phyloP scores from a whole-genome alignment of 2,113 vertebrate species.

The Diadophis punctatus region DNA sequence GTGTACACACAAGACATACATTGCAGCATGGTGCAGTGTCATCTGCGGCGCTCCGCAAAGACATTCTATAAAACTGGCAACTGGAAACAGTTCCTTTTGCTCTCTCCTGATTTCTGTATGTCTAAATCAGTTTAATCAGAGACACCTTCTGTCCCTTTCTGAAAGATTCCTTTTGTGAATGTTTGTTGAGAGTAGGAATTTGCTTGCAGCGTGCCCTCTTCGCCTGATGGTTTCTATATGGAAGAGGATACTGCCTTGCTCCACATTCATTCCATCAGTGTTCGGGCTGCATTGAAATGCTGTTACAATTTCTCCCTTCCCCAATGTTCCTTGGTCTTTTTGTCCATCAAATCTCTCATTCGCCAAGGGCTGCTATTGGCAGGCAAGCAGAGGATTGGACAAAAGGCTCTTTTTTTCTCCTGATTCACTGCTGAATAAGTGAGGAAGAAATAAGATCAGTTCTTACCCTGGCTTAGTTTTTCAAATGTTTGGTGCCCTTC shows the following conservation, averaged over 20 bases:
- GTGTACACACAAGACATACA: neutral
- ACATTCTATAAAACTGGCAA: neutral
- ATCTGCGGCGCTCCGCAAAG: neutral
- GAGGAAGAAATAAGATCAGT: neutral
- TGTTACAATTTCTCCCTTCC: neutral
- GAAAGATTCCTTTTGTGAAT: neutral
- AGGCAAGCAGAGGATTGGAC: neutral
- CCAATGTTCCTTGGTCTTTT: neutral
- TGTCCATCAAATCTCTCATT: neutral
- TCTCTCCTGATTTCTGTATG: neutral
- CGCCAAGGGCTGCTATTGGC: neutral
- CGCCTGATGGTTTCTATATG: neutral
- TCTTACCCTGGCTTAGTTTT: neutral
- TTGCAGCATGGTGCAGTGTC: neutral
- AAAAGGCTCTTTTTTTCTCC: neutral
- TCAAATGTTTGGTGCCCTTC: neutral
- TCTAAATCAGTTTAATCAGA: constrained; percentile 41
- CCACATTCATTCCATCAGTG: constrained; percentile 22
- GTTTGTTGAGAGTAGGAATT: constrained; percentile 13
- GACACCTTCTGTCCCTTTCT: constrained; percentile 32
- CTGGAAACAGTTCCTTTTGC: neutral
- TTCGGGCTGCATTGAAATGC: neutral
- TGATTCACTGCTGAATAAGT: neutral
- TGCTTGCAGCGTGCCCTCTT: neutral
- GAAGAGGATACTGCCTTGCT: neutral